Evolutionary conservation across 1,140 invertebrate genomes (phyloP), one percentile per base, ranked within the genome.

Genomic region (Contarinia nasturtii): DNA sequence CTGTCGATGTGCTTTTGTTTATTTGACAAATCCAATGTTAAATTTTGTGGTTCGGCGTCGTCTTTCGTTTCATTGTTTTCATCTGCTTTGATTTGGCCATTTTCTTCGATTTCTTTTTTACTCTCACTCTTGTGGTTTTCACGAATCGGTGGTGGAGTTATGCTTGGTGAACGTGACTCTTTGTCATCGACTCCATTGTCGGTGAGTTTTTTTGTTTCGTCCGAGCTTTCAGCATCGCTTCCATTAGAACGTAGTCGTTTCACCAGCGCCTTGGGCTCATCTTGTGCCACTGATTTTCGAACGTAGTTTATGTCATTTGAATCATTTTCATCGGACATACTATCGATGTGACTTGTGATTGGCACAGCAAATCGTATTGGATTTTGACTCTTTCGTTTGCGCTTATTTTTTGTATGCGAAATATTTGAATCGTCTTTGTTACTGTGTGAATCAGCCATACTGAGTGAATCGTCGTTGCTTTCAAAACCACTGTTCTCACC

Each of bases 311-410:
- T 52, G 17, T 70, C 61, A 33, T 57, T 59, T 61, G 54, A 61
- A 44, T 60, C 55, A 20, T 56, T 55, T 51, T 77, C 77, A 50
- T 73, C 75, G 7, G 76, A 73, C 12, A 57, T 60, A 14, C 57
- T 63, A 46, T 62, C 60, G 34, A 72, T 72, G 12, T 75, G 69
- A 5, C 68, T 70, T 36, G 76, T 68, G 4, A 69, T 60, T 15
- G 73, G 69, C 4, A 76, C 61, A 1, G 82, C 72, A 58, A 81
- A 86, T 48, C 87, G 73, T 1, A 84, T 90, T 0, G 90, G 91
- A 62, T 93, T 91, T 54, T 88, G 80, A 55, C 81, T 91, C 66
- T 95, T 96, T 44, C 91, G 69, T 66, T 94, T 91, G 43, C 89
- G 67, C 46, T 79, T 79, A 58, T 67, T 74, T 50, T 55, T 72